Base-by-base conservation (phyloP, 1,140 invertebrate genomes). In the Ostrea edulis region DNA sequence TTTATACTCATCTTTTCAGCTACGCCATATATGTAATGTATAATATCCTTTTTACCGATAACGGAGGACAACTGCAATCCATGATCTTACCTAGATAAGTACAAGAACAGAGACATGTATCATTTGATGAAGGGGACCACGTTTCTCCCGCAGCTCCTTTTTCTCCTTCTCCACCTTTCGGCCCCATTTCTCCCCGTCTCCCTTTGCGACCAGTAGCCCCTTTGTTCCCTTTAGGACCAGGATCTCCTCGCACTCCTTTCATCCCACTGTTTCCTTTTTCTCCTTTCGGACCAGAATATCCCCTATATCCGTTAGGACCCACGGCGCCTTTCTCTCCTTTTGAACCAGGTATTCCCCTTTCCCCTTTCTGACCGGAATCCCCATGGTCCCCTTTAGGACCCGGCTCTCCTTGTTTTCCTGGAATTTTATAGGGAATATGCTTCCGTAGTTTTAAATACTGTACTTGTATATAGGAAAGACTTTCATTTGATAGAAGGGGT, bases 41-140 rank as follows among this genome's bases (percentile, higher is more conserved):
- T n/a, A n/a, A n/a, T n/a, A n/a, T n/a, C n/a, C n/a, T n/a, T n/a
- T n/a, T n/a, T n/a, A n/a, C n/a, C n/a, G n/a, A n/a, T n/a, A n/a
- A n/a, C n/a, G n/a, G n/a, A n/a, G n/a, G n/a, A n/a, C n/a, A n/a
- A n/a, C n/a, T 5, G 5, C 5, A 44, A 44, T 44, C 35, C 35
- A 44, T 44, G 1, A 44, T 29, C 68, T 77, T 77, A 77, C 68
- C 68, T 4, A 77, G 25, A 9, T 77, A 77, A 29, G 68, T 29
- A 77, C 68, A 77, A 9, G 68, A 77, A 29, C 68, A 77, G 11
- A 77, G 68, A 14, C 68, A 77, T 9, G 68, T 77, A 12, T 77
- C 68, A 35, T 77, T 77, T 44, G 68, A 77, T 29, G 68, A 11
- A 29, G 68, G 68, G 11, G 68, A 77, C 68, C 68, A 77, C 4